A percentile compares a stretch with the other conserved stretches of the same genome.
phyloP scores from a whole-genome alignment of 2,888 invertebrate species.

The Lithophane ornitopus region DNA sequence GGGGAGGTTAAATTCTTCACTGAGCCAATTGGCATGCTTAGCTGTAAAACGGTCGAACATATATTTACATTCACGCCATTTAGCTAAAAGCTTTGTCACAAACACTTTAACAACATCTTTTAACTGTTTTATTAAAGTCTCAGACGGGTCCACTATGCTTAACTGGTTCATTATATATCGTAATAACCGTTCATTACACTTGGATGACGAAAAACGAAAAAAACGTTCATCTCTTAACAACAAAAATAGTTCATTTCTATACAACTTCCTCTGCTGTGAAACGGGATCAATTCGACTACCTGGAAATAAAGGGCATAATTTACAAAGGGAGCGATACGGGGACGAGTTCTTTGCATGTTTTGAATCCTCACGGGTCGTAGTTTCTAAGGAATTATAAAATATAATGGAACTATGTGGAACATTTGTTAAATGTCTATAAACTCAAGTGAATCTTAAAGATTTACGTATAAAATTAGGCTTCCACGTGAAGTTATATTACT shows the following conservation, averaged over 20 bases:
- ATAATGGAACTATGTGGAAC: neutral
- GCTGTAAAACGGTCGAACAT: slow-evolving; percentile 2
- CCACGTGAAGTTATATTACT: too few species aligned
- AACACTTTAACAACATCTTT: slow-evolving; percentile 5
- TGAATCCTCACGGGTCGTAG: neutral
- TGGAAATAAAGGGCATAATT: neutral
- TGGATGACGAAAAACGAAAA: neutral
- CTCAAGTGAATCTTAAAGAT: neutral
- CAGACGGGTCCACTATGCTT: neutral
- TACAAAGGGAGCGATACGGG: neutral
- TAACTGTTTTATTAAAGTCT: slow-evolving; percentile 1
- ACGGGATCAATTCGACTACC: neutral
- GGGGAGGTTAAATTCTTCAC: neutral
- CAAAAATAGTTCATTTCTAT: neutral
- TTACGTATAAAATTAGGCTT: too few species aligned
- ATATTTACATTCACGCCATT: slow-evolving; percentile 11
- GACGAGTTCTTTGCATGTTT: neutral
- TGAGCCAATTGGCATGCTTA: neutral
- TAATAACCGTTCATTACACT: slow-evolving; percentile 7
- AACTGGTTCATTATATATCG: slow-evolving; percentile 11
- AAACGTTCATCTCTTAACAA: neutral
- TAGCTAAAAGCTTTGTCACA: slow-evolving; percentile 2
- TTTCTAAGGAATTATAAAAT: neutral
- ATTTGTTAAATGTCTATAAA: neutral
- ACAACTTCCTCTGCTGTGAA: slow-evolving; percentile 7